phyloP scores from a whole-genome alignment of 2,797 vertebrate species.

The Paguma larvata region DNA sequence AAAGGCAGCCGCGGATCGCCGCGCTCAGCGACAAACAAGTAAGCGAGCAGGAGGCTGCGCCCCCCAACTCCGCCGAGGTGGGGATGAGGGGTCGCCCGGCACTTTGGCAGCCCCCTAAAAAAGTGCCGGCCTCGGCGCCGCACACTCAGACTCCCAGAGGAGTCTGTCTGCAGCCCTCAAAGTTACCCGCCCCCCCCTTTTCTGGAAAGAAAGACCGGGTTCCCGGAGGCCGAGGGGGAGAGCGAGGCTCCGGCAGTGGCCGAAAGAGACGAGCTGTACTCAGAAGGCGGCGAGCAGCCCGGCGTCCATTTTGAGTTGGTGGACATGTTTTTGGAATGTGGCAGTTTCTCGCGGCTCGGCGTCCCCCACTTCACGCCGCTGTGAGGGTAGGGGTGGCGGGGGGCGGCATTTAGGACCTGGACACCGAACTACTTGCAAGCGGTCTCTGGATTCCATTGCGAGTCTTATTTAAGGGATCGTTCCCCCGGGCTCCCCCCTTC shows the following conservation, averaged over 20 bases:
- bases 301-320: slow-evolving; percentile 99
- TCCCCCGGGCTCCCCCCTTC: neutral
- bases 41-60: slow-evolving; percentile 81
- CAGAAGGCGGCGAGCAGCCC: slow-evolving; percentile 81
- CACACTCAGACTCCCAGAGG: slow-evolving; percentile 62
- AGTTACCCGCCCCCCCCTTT: slow-evolving; percentile 59
- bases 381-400: neutral
- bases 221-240: neutral
- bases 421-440: slow-evolving; percentile 63
- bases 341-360: slow-evolving; percentile 82
- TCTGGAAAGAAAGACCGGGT: slow-evolving; percentile 52
- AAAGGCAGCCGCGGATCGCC: slow-evolving; percentile 91
- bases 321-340: slow-evolving; percentile 95
- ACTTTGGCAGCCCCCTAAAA: slow-evolving; percentile 86
- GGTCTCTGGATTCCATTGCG: slow-evolving; percentile 71
- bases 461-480: slow-evolving; percentile 46
- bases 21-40: slow-evolving; percentile 94
- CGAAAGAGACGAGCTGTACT: slow-evolving; percentile 82
- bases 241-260: neutral
- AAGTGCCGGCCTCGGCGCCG: slow-evolving; percentile 84
- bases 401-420: slow-evolving; percentile 63
- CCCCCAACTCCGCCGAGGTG: neutral
- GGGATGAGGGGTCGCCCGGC: slow-evolving; percentile 69
- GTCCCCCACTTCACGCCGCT: slow-evolving; percentile 31
- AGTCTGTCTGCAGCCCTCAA: neutral